A percentile compares a stretch with the other conserved stretches of the same genome.
Evolutionary conservation across 2,888 invertebrate species (phyloP).

Genomic region (Tuta absoluta): DNA sequence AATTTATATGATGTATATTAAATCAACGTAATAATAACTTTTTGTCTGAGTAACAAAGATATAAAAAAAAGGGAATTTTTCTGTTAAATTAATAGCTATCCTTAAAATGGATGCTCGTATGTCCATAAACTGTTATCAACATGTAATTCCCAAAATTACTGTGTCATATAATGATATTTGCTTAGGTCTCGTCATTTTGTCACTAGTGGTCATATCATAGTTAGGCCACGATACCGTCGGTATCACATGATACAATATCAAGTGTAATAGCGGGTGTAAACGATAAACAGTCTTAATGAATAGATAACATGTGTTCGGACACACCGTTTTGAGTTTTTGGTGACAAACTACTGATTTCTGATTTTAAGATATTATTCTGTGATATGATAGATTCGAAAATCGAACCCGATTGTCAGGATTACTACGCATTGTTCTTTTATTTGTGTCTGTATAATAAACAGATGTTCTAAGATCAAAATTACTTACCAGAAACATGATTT

Average conservation of each 20-base stretch:
- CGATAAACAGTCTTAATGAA: conserved; percentile 51
- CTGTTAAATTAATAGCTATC: neutral
- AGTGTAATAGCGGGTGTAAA: conserved; percentile 34
- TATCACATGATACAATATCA: conserved; percentile 64
- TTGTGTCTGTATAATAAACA: too few relatives aligned
- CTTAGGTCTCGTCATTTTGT: conserved; percentile 68
- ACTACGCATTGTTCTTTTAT: too few relatives aligned
- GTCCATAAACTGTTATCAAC: neutral
- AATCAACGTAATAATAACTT: too few relatives aligned
- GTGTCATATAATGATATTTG: conserved; percentile 60
- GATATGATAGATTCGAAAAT: neutral
- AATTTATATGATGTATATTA: too few relatives aligned
- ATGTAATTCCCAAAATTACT: conserved; percentile 26
- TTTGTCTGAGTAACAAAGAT: too few relatives aligned
- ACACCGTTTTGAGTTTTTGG: conserved; percentile 35
- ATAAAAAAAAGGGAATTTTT: too few relatives aligned
- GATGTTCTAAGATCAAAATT: too few relatives aligned
- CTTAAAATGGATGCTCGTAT: neutral
- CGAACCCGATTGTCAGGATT: neutral
- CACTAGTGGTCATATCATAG: conserved; percentile 39
- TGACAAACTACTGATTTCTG: conserved; percentile 15
- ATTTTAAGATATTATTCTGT: neutral
- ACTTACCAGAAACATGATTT: too few relatives aligned
- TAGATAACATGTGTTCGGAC: conserved; percentile 55
- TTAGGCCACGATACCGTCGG: conserved; percentile 41